A percentile compares a stretch with the other conserved stretches of the same genome.
Conservation (phyloP, 1,140 invertebrate species). For the Drosophila tsacasi region DNA sequence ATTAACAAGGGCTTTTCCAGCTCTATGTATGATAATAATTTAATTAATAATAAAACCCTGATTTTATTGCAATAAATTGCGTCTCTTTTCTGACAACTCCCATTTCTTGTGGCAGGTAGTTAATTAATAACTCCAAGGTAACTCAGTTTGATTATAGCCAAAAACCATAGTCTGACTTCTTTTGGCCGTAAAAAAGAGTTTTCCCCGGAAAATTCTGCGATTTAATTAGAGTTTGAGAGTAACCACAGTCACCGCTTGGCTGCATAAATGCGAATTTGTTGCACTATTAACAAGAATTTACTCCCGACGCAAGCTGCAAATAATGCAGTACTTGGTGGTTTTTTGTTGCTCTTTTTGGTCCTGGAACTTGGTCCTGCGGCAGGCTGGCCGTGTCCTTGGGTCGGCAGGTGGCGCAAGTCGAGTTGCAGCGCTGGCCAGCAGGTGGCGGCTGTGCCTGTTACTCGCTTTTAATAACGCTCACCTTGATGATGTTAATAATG, state of each 20-base stretch:
- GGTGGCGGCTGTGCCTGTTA: conserved; percentile 37
- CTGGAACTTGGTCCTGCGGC: conserved; percentile 27
- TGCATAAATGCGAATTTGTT: conserved; percentile 46
- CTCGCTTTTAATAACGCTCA: conserved; percentile 52
- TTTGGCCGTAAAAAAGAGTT: not conserved
- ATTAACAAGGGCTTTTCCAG: not conserved
- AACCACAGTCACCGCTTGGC: conserved; percentile 14
- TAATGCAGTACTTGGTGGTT: conserved; percentile 15
- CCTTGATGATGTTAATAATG: conserved; percentile 73
- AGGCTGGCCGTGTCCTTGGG: conserved; percentile 31
- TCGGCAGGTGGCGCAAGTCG: conserved; percentile 26
- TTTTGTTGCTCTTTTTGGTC: not conserved
- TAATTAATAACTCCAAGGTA: not conserved
- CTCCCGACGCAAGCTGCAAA: conserved; percentile 30
- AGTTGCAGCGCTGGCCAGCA: conserved; percentile 41
- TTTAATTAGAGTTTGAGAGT: conserved; percentile 32
- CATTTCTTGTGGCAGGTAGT: not conserved
- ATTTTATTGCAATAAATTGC: not conserved
- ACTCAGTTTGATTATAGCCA: not conserved
- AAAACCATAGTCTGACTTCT: not conserved
- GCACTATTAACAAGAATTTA: conserved; percentile 47
- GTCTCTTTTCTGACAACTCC: too few relatives aligned
- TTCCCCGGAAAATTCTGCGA: not conserved
- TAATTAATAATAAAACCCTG: too few relatives aligned
- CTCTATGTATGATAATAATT: not conserved